These are phyloP conservation scores for Tipula vernalis DNA, from an alignment of 2,888 invertebrate genomes.

Conservation along the genomic window DNA sequence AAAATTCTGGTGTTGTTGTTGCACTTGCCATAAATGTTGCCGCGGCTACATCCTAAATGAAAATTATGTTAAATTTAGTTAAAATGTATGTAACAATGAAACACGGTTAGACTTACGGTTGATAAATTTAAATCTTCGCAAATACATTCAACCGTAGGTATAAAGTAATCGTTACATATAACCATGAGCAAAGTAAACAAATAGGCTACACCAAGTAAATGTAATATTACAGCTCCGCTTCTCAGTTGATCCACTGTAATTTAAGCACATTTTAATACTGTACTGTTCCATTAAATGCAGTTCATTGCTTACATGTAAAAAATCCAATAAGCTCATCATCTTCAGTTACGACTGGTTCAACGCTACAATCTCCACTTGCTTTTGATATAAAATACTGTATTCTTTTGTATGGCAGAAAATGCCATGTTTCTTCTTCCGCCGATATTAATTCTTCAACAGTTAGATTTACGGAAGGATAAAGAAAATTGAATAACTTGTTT, in stretches of 20 bases:
- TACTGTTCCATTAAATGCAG: neutral
- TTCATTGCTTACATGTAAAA: neutral
- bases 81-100: neutral
- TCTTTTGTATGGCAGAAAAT: neutral
- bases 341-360: neutral
- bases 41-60: slow-evolving; percentile 72
- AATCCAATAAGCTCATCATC: neutral
- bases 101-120: slow-evolving; percentile 37
- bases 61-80: slow-evolving; percentile 14
- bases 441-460: slow-evolving; percentile 5
- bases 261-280: neutral
- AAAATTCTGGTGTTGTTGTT: slow-evolving; percentile 88
- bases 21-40: slow-evolving; percentile 96
- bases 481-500: neutral
- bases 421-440: neutral
- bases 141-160: slow-evolving; percentile 79
- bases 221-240: slow-evolving; percentile 67
- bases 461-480: slow-evolving; percentile 6
- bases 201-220: slow-evolving; percentile 65
- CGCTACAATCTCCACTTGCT: neutral
- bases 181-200: slow-evolving; percentile 75
- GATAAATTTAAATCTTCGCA: slow-evolving; percentile 66
- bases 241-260: slow-evolving; percentile 47
- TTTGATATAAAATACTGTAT: slow-evolving; percentile 5
- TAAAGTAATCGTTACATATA: slow-evolving; percentile 84